Conservation (phyloP, 2,797 vertebrate species). For the Sebastes hubbsi region DNA sequence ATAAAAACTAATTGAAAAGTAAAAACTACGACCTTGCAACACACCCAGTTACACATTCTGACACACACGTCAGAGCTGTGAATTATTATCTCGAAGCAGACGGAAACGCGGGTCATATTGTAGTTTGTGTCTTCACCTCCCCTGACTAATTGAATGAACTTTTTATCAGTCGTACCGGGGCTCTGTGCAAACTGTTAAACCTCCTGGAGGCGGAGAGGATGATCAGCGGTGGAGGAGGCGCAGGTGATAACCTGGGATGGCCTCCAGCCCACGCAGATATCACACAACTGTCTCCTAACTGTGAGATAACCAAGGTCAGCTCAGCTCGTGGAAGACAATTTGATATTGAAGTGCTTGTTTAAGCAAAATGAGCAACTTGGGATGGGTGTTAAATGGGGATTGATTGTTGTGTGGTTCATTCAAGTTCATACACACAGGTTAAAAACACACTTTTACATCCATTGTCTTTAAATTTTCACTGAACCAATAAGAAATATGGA, state of each 20-base stretch:
- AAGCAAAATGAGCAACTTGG: neutral
- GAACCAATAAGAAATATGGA: neutral
- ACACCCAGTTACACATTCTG: neutral
- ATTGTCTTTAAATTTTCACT: neutral
- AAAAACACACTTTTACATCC: neutral
- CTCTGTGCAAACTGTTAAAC: conserved; percentile 15
- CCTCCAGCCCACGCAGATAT: conserved; percentile 56
- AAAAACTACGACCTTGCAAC: neutral
- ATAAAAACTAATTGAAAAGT: neutral
- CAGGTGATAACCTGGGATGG: conserved; percentile 64
- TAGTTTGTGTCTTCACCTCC: conserved; percentile 12
- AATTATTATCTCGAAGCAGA: conserved; percentile 48
- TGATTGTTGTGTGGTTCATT: neutral
- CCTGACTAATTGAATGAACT: conserved; percentile 16
- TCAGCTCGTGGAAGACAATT: neutral
- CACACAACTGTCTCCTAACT: conserved; percentile 41
- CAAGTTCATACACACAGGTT: neutral
- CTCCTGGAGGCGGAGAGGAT: conserved; percentile 22
- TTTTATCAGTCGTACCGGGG: conserved; percentile 62
- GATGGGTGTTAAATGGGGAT: neutral
- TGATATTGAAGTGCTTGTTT: conserved; percentile 15
- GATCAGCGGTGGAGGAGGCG: conserved; percentile 35
- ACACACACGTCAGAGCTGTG: neutral
- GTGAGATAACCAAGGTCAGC: conserved; percentile 59
- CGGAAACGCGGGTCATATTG: conserved; percentile 33